Evolutionary conservation across 2,888 invertebrate species (phyloP).

Genomic region (Brenthis daphne): DNA sequence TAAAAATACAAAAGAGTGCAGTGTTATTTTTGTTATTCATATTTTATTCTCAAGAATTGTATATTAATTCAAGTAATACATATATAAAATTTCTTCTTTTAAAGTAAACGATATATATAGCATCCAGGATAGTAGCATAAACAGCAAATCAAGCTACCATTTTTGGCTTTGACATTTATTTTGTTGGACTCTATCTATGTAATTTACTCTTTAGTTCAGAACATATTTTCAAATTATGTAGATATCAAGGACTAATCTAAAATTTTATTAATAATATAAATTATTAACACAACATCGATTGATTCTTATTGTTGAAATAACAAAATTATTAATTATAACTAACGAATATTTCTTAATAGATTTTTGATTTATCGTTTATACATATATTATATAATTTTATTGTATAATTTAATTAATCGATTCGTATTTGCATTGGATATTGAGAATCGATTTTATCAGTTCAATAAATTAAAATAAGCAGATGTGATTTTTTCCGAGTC

Average conservation of each 20-base stretch:
- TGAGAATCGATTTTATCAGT: constrained; percentile 25
- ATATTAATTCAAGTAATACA: no score
- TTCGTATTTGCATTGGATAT: constrained; percentile 36
- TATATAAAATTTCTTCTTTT: no score
- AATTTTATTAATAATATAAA: constrained; percentile 16
- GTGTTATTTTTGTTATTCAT: no score
- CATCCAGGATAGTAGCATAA: no score
- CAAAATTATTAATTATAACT: constrained; percentile 26
- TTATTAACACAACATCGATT: constrained; percentile 1
- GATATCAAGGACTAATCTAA: constrained; percentile 8
- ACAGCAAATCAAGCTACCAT: no score
- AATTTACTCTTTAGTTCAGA: no score
- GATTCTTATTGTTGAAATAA: constrained; percentile 18
- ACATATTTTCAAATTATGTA: background rate
- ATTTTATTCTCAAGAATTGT: no score
- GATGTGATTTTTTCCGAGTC: constrained; percentile 47
- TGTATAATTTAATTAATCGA: constrained; percentile 33
- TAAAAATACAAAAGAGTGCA: no score
- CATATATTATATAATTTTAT: constrained; percentile 27
- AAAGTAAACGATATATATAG: no score
- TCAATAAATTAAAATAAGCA: constrained; percentile 29
- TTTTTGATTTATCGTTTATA: constrained; percentile 31
- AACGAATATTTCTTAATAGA: constrained; percentile 29
- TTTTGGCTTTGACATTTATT: no score
- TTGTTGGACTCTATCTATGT: no score